Conservation (phyloP, 2,113 vertebrate genomes). For the Bostrychus sinensis region DNA sequence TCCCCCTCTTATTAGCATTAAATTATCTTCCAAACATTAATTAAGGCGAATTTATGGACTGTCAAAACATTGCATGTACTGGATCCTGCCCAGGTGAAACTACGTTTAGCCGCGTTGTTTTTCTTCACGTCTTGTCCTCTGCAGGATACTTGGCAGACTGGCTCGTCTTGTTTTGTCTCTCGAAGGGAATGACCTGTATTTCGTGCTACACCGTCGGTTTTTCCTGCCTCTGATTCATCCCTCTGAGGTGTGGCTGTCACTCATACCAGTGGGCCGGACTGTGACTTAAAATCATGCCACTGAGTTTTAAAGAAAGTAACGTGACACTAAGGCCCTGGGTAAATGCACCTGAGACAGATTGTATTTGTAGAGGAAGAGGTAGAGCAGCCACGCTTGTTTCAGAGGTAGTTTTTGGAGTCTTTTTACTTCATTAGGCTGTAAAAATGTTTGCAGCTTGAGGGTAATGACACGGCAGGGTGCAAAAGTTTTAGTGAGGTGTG, state of each 20-base stretch:
- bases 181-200: constrained; percentile 55
- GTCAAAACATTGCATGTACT: too few species aligned
- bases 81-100: constrained; percentile 10
- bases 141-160: constrained; percentile 60
- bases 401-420: too few species aligned
- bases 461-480: too few species aligned
- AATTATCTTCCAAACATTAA: too few species aligned
- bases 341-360: not conserved
- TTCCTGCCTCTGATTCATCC: constrained; percentile 36
- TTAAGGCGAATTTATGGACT: too few species aligned
- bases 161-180: constrained; percentile 75
- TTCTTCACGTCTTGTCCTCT: constrained; percentile 5
- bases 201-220: constrained; percentile 37
- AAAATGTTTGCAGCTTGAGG: too few species aligned
- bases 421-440: too few species aligned
- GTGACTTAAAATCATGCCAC: constrained; percentile 24
- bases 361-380: constrained; percentile 6
- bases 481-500: too few species aligned
- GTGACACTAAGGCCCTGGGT: constrained; percentile 5
- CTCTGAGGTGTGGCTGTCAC: constrained; percentile 62
- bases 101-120: constrained; percentile 12
- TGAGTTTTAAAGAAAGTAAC: constrained; percentile 22
- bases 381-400: too few species aligned
- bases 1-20: too few species aligned
- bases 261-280: constrained; percentile 17